Evolutionary conservation across 2,888 invertebrate species (phyloP), one percentile per base, ranked within the genome.

Genomic region (Malachius bipustulatus): DNA sequence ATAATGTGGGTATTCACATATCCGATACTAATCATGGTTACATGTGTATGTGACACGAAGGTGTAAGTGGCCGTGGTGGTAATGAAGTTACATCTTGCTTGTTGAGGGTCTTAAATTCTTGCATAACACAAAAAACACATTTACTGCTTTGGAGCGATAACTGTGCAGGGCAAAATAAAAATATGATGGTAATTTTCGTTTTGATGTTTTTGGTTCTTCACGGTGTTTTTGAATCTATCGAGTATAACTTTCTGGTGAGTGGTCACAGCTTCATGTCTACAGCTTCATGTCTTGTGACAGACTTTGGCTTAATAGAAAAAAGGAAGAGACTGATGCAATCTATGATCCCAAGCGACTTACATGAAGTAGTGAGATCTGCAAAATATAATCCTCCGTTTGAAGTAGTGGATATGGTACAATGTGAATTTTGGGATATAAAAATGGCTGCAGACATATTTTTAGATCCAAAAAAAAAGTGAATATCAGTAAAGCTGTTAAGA

Each of bases 1-100:
- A n/a, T n/a, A n/a, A 19, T 19, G n/a, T n/a, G 24, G 24, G 24
- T 19, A 19, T 19, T 19, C n/a, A 19, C 24, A n/a, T 19, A n/a
- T 19, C 24, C 24, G 24, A 19, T 19, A 19, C 6, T 19, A 19
- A 19, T 19, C 24, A 19, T 19, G 24, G 24, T 19, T 19, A 19
- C 24, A n/a, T 19, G 24, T 19, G 24, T 19, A 6, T 19, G 24
- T 19, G 24, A n/a, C 24, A 19, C 24, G 24, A 19, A n/a, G 24
- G 24, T 19, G 24, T 19, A 19, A 19, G 24, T 19, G n/a, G 6
- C 24, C 24, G 24, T 19, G 24, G 24, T 8, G 24, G 24, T 8
- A 19, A 19, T 19, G 24, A 19, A 19, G 24, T 19, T 8, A n/a
- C 24, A 19, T 19, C 24, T 19, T 19, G 24, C n/a, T 19, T 19